These are phyloP conservation scores for Drosophila orena DNA, from an alignment of 1,140 invertebrate genomes.

Conservation along the genomic window DNA sequence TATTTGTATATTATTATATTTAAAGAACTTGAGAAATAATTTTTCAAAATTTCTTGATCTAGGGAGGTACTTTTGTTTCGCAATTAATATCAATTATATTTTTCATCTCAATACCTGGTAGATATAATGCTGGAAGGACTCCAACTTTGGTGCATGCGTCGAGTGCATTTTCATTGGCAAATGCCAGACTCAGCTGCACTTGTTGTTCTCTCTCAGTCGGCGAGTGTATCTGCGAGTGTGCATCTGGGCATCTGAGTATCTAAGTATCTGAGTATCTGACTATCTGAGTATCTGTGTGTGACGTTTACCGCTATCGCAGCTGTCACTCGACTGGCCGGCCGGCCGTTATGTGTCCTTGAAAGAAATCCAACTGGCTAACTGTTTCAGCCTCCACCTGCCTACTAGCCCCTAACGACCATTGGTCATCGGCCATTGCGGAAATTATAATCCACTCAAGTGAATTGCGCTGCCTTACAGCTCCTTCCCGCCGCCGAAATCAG, in stretches of 20 bases:
- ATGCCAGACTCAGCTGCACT: constrained; percentile 50
- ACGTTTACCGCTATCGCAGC: constrained; percentile 64
- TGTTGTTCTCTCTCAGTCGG: constrained; percentile 48
- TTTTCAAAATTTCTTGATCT: too few species aligned
- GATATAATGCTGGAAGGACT: background rate
- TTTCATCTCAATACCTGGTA: too few species aligned
- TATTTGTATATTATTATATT: too few species aligned
- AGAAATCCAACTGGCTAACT: constrained; percentile 67
- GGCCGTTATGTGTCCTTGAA: constrained; percentile 78
- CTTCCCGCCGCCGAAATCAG: background rate
- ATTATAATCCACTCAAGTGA: constrained; percentile 37
- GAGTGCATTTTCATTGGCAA: constrained; percentile 27
- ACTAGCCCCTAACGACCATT: constrained; percentile 7
- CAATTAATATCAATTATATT: too few species aligned
- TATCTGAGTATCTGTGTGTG: constrained; percentile 48
- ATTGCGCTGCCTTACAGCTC: background rate
- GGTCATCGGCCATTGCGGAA: constrained; percentile 25
- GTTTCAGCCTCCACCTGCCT: constrained; percentile 45
- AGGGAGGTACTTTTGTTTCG: too few species aligned
- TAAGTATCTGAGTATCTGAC: constrained; percentile 11
- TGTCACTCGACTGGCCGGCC: constrained; percentile 53
- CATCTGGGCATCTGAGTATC: constrained; percentile 22
- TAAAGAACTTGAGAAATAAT: too few species aligned
- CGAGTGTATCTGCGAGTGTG: constrained; percentile 21
- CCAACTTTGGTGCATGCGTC: constrained; percentile 1